Conservation (phyloP, 1,140 invertebrate genomes). For the Daktulosphaira vitifoliae region DNA sequence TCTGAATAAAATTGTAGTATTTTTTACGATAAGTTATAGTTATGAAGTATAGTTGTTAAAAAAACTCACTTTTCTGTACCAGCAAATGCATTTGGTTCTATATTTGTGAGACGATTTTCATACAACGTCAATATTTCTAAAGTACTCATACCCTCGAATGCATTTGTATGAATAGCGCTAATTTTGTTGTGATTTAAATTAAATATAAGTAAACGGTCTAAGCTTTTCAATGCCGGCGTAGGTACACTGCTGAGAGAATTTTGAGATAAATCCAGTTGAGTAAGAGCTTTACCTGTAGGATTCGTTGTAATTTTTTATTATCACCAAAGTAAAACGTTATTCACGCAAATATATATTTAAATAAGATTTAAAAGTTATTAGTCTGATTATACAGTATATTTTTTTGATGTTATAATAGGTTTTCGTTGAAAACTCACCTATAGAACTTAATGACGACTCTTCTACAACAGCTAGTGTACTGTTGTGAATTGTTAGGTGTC, state of each 20-base stretch:
- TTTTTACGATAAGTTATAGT: neutral
- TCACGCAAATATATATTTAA: neutral
- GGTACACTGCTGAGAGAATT: slow-evolving; percentile 68
- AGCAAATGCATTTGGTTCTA: slow-evolving; percentile 72
- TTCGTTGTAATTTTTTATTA: neutral
- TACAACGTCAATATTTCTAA: slow-evolving; percentile 79
- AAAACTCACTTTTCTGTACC: slow-evolving; percentile 70
- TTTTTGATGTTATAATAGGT: too few species aligned
- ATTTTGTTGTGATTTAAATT: slow-evolving; percentile 86
- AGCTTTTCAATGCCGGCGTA: slow-evolving; percentile 65
- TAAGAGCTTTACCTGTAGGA: slow-evolving; percentile 63
- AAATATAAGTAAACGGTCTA: slow-evolving; percentile 72
- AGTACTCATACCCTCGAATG: slow-evolving; percentile 74
- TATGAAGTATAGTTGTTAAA: neutral
- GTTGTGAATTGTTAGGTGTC: slow-evolving; percentile 77
- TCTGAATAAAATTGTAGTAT: slow-evolving; percentile 46
- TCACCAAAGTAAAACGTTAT: neutral
- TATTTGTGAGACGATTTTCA: slow-evolving; percentile 69
- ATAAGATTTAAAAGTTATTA: neutral
- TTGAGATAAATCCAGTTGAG: slow-evolving; percentile 71
- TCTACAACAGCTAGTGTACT: slow-evolving; percentile 77
- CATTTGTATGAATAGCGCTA: slow-evolving; percentile 60
- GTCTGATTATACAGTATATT: too few species aligned
- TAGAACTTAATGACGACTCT: slow-evolving; percentile 70
- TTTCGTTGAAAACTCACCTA: too few species aligned